Base-by-base conservation (phyloP, 30 jellyfish, hydroid and myxozoan species). In the Haliclystus octoradiatus region DNA sequence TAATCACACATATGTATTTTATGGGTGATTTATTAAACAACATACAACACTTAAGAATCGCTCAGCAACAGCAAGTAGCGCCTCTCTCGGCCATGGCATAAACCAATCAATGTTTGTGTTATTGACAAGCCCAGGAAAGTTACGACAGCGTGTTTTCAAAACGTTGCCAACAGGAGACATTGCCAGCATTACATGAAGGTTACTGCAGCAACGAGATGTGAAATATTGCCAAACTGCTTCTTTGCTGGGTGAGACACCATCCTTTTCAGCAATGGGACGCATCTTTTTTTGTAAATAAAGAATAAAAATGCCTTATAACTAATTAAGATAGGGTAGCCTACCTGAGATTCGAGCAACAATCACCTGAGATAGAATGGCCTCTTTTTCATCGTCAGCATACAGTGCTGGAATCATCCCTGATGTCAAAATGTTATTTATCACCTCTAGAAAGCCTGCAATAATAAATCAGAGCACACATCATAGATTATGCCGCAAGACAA, bases 331-430 rank as follows among this genome's bases (percentile, higher is more conserved):
- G 57, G 57, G 57, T 40, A 19, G 19, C 57, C 57, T 19, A 5
- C 19, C 57, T 9, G 57, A 19, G 14, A 19, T 19, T 19, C 9
- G 19, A 5, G 57, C 14, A 40, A 19, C 57, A 40, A 19, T 40
- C 57, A 80, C 98, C 81, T 78, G 79, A 51, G 80, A 46, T 3
- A 89, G 57, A 31, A 89, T 89, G 0, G 94, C 86, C 63, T 89
- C 98, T 52, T 89, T 89, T 47, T 89, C 98, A 53, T 89, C 98
- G 47, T 89, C 98, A 32, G 94, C 86, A 74, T 75, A 89, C 49
- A 89, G 76, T 27, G 98, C 98, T 32, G 98, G 98, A 27, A 89
- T 94, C 92, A 89, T 89, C 28, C 98, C 98, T 2, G 98, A 89
- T 28, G 98, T 89, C 66, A 89, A 75, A 94, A 89, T 89, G 85